Evolutionary conservation across 2,113 vertebrate genomes (phyloP).

Genomic region (Psilopsiagon aymara): DNA sequence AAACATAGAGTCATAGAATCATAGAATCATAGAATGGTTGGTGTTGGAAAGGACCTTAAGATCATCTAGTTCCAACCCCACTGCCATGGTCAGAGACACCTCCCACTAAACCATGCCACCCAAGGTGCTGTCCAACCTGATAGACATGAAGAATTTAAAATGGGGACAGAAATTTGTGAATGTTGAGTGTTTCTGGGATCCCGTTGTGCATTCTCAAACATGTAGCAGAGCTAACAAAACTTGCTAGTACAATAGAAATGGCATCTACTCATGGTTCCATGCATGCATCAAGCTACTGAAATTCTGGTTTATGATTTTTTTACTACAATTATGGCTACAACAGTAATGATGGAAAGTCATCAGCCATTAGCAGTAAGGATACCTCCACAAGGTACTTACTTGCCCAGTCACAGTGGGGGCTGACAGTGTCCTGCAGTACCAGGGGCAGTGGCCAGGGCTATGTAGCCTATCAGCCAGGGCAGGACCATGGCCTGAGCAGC

Average conservation of each 20-base stretch:
- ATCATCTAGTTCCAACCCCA: too few relatives aligned
- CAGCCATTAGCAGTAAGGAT: not conserved
- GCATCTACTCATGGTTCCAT: not conserved
- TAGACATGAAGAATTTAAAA: not conserved
- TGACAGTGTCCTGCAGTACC: not conserved
- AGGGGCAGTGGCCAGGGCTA: not conserved
- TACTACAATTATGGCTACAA: not conserved
- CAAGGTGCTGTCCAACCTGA: too few relatives aligned
- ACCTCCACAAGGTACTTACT: rapidly evolving
- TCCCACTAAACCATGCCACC: too few relatives aligned
- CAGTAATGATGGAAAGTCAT: not conserved
- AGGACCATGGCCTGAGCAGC: not conserved
- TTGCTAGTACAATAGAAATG: not conserved
- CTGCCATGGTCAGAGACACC: too few relatives aligned
- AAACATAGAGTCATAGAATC: too few relatives aligned
- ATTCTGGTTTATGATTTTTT: not conserved
- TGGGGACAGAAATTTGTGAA: not conserved
- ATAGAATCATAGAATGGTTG: too few relatives aligned
- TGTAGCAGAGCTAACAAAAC: not conserved
- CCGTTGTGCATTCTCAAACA: not conserved
- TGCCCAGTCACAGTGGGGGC: not conserved
- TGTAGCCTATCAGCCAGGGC: rapidly evolving
- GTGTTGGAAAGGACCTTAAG: too few relatives aligned
- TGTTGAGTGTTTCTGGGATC: not conserved
- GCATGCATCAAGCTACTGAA: not conserved